Percentiles rank a stretch among this genome's conserved stretches.
Evolutionary conservation across 2,797 vertebrate species (phyloP).

Genomic region (Helostoma temminkii): DNA sequence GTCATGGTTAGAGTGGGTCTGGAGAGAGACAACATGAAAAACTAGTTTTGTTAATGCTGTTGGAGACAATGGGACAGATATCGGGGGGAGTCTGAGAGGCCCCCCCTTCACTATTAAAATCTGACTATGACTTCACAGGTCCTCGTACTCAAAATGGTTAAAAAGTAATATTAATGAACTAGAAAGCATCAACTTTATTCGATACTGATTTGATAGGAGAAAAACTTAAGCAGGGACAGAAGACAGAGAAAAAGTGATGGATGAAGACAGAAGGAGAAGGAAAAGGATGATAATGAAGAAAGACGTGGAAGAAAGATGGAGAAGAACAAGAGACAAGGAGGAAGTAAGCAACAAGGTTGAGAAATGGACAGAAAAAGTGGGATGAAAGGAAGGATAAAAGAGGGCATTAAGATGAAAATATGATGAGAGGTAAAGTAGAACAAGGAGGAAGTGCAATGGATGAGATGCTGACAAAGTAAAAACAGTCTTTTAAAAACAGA

Average conservation of each 20-base stretch:
- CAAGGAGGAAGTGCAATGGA: background rate
- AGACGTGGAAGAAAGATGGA: background rate
- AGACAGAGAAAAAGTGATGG: too few relatives aligned
- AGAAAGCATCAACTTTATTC: too few relatives aligned
- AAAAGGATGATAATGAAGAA: background rate
- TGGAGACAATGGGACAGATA: too few relatives aligned
- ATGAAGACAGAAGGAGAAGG: background rate
- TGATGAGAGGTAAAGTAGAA: background rate
- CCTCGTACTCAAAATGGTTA: too few relatives aligned
- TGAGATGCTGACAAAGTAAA: background rate
- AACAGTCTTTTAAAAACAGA: background rate
- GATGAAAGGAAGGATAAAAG: background rate
- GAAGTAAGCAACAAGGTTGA: background rate
- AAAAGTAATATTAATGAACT: too few relatives aligned
- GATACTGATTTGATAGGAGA: too few relatives aligned
- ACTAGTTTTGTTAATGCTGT: too few relatives aligned
- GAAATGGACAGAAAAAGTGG: background rate
- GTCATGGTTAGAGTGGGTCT: slow-evolving; percentile 95
- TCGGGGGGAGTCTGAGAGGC: too few relatives aligned
- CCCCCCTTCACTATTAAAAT: too few relatives aligned
- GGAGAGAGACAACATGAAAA: background rate
- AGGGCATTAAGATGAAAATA: background rate
- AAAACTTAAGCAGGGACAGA: too few relatives aligned
- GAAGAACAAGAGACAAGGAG: background rate
- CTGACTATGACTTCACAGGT: too few relatives aligned